These are phyloP conservation scores for Drosophila anomelani DNA, from an alignment of 2,888 invertebrate genomes.

Conservation along the genomic window DNA sequence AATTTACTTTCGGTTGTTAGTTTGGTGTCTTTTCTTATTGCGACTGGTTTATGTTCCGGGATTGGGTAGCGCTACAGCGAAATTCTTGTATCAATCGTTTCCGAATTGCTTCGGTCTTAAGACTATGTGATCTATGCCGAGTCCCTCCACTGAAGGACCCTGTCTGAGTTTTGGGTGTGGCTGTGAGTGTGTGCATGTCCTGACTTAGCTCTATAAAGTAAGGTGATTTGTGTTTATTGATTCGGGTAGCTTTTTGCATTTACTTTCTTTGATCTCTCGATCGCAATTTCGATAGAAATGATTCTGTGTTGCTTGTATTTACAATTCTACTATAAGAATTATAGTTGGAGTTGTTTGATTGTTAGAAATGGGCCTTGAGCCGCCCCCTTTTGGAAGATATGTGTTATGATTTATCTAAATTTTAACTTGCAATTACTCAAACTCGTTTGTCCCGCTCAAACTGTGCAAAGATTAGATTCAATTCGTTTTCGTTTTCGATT, in stretches of 20 bases:
- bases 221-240: constrained; percentile 65
- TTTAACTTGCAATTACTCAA: constrained; percentile 43
- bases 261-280: constrained; percentile 28
- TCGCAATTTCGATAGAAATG: constrained; percentile 55
- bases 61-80: constrained; percentile 55
- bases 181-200: constrained; percentile 31
- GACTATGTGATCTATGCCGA: constrained; percentile 26
- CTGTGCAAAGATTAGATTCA: constrained; percentile 60
- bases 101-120: constrained; percentile 30
- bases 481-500: constrained; percentile 9
- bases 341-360: constrained; percentile 56
- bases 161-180: constrained; percentile 17
- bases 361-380: constrained; percentile 52
- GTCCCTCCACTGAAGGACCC: constrained; percentile 43
- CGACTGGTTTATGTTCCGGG: constrained; percentile 38
- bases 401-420: constrained; percentile 69
- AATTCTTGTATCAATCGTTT: constrained; percentile 39
- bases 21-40: constrained; percentile 50
- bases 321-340: constrained; percentile 52
- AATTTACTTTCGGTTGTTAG: constrained; percentile 40
- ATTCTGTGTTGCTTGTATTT: constrained; percentile 44
- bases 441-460: constrained; percentile 49
- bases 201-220: constrained; percentile 77
- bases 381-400: constrained; percentile 65
- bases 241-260: constrained; percentile 15